Conservation (phyloP, 1,140 invertebrate species). For the Listronotus bonariensis region DNA sequence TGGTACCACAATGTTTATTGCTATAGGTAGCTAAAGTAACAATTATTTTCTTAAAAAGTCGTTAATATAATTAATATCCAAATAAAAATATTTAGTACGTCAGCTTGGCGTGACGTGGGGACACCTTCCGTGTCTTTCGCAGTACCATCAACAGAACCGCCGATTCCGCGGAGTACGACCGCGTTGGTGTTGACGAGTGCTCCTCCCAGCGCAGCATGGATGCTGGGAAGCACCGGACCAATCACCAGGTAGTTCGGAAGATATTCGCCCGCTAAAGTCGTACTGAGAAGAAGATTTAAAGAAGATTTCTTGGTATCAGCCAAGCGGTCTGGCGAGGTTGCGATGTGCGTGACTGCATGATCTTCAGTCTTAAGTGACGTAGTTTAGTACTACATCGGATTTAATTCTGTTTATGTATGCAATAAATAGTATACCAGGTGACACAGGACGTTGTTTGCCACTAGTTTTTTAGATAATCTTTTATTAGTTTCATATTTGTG, state of each 20-base stretch:
- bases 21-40: too few species aligned
- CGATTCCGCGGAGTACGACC: slow-evolving; percentile 24
- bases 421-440: too few species aligned
- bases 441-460: too few species aligned
- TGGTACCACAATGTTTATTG: too few species aligned
- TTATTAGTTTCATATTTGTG: too few species aligned
- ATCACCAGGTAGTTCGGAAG: slow-evolving; percentile 41
- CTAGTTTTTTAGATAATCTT: too few species aligned
- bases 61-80: too few species aligned
- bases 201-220: slow-evolving; percentile 56
- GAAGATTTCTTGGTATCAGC: slow-evolving; percentile 37
- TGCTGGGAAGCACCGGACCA: slow-evolving; percentile 52
- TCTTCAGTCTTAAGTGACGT: neutral
- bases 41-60: too few species aligned
- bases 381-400: neutral
- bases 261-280: slow-evolving; percentile 25
- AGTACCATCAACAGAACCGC: slow-evolving; percentile 9
- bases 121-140: slow-evolving; percentile 27
- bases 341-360: slow-evolving; percentile 22
- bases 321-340: slow-evolving; percentile 34
- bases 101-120: slow-evolving; percentile 9
- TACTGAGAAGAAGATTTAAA: slow-evolving; percentile 32
- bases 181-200: slow-evolving; percentile 32
- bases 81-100: slow-evolving; percentile 28
- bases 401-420: too few species aligned